Percentiles rank a stretch among this genome's conserved stretches.
phyloP scores from a whole-genome alignment of 2,797 vertebrate genomes.

The Tragopan temminckii region DNA sequence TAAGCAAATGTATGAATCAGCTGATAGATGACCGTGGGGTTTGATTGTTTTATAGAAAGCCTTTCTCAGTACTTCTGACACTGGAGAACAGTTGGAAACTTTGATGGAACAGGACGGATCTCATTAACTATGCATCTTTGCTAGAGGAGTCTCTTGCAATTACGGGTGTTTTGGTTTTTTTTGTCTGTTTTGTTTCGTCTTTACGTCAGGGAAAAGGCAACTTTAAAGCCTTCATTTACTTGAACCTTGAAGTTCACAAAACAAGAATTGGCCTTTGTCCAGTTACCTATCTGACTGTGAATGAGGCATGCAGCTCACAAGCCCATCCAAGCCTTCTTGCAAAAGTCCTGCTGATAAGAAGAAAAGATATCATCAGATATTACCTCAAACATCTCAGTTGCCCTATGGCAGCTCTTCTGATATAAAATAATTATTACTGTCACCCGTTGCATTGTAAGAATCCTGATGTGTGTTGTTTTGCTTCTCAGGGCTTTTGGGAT shows the following conservation, averaged over 20 bases:
- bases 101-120: not conserved
- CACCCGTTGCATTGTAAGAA: not conserved
- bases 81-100: not conserved
- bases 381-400: not conserved
- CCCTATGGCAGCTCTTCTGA: not conserved
- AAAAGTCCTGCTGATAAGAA: not conserved
- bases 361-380: not conserved
- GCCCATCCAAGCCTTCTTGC: not conserved
- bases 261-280: not conserved
- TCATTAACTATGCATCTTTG: not conserved
- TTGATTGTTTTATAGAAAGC: not conserved
- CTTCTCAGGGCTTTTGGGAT: not conserved
- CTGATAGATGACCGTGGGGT: not conserved
- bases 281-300: not conserved
- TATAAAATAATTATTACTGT: not conserved
- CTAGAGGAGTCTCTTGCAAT: not conserved
- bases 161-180: not conserved
- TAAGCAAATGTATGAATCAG: not conserved
- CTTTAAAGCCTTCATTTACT: not conserved
- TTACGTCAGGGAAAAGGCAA: not conserved
- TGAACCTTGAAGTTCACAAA: not conserved
- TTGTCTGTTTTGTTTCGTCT: not conserved
- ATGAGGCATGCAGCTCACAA: not conserved
- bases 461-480: not conserved
- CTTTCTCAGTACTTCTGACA: not conserved